These are phyloP conservation scores for Pseudomyrmex concolor DNA, from an alignment of 1,140 invertebrate genomes.

Conservation along the genomic window DNA sequence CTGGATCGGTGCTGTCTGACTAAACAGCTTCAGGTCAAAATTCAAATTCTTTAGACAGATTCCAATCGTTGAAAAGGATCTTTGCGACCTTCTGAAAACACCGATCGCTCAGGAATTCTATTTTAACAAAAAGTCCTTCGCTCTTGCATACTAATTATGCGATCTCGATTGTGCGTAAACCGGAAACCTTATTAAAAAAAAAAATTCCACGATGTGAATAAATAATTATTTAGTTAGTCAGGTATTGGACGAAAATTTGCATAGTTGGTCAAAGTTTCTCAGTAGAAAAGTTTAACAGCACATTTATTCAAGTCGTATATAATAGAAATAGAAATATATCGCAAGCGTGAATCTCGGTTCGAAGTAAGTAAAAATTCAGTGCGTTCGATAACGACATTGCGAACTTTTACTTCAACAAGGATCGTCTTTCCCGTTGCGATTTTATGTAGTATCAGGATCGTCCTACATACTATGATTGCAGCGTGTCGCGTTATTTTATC, in stretches of 20 bases:
- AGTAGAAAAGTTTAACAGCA: too few relatives aligned
- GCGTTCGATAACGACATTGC: too few relatives aligned
- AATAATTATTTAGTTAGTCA: too few relatives aligned
- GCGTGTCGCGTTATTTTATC: constrained; percentile 41
- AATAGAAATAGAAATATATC: not conserved
- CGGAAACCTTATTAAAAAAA: too few relatives aligned
- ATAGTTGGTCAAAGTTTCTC: too few relatives aligned
- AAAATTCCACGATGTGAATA: too few relatives aligned
- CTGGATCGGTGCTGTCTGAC: constrained; percentile 13
- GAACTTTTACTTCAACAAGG: too few relatives aligned
- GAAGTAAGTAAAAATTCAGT: not conserved
- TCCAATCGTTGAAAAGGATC: constrained; percentile 57
- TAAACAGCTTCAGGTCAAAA: constrained; percentile 38
- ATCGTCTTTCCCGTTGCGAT: not conserved
- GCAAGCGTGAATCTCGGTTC: not conserved
- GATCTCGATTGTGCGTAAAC: not conserved
- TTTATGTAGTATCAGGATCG: not conserved
- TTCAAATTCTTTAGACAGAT: constrained; percentile 17
- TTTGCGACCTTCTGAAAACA: not conserved
- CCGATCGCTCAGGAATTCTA: not conserved
- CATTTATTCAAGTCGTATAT: too few relatives aligned
- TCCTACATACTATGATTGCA: constrained; percentile 22
- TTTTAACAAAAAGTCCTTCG: not conserved
- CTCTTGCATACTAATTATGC: not conserved
- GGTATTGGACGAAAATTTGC: too few relatives aligned